Conservation (phyloP, 2,113 vertebrate species). For the Enhydra lutris region DNA sequence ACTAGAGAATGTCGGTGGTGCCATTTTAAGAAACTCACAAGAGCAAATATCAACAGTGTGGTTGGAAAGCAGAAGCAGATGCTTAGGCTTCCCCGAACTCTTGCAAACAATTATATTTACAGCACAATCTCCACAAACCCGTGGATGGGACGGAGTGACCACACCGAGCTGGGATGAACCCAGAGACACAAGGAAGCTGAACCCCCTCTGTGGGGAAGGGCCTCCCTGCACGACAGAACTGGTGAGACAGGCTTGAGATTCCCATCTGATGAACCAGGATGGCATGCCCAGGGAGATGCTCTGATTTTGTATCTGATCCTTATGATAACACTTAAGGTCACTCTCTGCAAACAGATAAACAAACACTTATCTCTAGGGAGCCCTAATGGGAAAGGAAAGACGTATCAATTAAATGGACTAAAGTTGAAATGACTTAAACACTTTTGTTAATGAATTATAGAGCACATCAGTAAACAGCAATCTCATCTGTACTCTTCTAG, state of each 20-base stretch:
- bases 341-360: not conserved
- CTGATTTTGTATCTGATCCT: not conserved
- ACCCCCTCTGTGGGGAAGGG: accelerated
- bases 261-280: not conserved
- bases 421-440: constrained; percentile 5
- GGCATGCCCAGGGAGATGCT: not conserved
- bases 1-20: not conserved
- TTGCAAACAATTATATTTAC: not conserved
- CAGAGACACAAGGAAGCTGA: accelerated
- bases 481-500: not conserved
- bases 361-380: not conserved
- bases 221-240: not conserved
- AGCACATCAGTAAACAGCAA: not conserved
- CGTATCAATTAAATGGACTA: not conserved
- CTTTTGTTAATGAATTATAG: not conserved
- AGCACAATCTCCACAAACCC: not conserved
- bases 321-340: not conserved
- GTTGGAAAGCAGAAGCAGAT: not conserved
- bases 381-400: not conserved
- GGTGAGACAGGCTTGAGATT: not conserved
- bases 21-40: not conserved
- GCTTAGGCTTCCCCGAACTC: not conserved
- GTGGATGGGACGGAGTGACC: accelerated
- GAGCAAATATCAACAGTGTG: not conserved
- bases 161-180: not conserved